These are phyloP conservation scores for Lycocorax pyrrhopterus DNA, from an alignment of 2,113 vertebrate species.

Conservation along the genomic window DNA sequence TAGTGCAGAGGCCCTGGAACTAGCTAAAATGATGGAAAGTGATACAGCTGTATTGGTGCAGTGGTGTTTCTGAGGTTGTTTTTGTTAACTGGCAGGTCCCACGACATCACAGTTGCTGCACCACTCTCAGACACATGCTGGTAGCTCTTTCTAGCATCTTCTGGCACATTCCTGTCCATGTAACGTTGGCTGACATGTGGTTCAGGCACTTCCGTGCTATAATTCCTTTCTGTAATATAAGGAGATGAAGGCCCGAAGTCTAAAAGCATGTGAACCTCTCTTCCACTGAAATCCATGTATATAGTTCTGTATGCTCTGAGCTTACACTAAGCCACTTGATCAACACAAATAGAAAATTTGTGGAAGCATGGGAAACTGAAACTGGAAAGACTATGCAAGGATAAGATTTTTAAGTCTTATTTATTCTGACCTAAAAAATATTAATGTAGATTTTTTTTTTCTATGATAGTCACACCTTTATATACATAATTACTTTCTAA, in stretches of 20 bases:
- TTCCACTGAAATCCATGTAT: neutral
- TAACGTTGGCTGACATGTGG: neutral
- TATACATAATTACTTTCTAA: neutral
- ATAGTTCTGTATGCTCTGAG: neutral
- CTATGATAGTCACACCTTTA: neutral
- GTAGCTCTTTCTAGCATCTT: neutral
- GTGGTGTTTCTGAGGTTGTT: neutral
- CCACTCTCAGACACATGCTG: neutral
- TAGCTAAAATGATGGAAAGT: neutral
- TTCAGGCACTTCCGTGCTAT: neutral
- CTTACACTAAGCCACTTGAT: neutral
- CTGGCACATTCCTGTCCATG: rapidly evolving
- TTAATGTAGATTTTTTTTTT: neutral
- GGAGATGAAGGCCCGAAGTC: neutral
- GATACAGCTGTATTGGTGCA: neutral
- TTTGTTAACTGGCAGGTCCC: neutral
- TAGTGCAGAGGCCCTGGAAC: neutral
- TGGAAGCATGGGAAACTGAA: neutral
- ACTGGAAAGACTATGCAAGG: neutral
- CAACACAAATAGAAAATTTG: neutral
- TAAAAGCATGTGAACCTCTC: neutral
- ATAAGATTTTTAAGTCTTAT: neutral
- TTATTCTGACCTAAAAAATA: neutral
- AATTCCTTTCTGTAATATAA: neutral
- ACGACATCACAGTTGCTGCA: neutral